Conservation (phyloP, 2,113 vertebrate genomes). For the Numida meleagris region DNA sequence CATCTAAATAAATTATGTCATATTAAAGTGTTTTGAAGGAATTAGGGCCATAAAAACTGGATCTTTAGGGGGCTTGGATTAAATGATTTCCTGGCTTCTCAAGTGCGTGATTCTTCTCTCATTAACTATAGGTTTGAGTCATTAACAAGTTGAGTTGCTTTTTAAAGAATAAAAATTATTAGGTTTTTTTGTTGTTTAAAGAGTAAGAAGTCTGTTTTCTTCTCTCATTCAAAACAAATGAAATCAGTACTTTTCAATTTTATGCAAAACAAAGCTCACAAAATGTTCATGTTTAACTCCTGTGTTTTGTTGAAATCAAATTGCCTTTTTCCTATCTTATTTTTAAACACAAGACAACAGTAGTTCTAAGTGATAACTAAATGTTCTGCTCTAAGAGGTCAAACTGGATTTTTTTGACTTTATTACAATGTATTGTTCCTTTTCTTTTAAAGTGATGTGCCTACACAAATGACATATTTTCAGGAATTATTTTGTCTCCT, state of each 20-base stretch:
- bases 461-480: not conserved
- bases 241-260: not conserved
- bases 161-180: too few species aligned
- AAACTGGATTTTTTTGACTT: not conserved
- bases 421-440: not conserved
- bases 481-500: not conserved
- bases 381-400: not conserved
- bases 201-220: not conserved
- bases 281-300: not conserved
- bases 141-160: not conserved
- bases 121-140: not conserved
- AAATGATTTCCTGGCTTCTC: slow-evolving; percentile 9
- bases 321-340: not conserved
- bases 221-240: not conserved
- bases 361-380: not conserved
- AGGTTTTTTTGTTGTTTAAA: not conserved
- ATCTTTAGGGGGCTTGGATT: not conserved
- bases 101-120: slow-evolving; percentile 22
- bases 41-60: slow-evolving; percentile 40
- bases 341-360: not conserved
- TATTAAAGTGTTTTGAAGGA: slow-evolving; percentile 23
- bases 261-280: not conserved
- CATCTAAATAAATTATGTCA: slow-evolving; percentile 56
- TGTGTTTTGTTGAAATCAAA: not conserved
- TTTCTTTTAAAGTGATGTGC: not conserved